Percentiles rank a stretch among this genome's conserved stretches.
Conservation (phyloP, 2,113 vertebrate genomes). For the Scomber scombrus region DNA sequence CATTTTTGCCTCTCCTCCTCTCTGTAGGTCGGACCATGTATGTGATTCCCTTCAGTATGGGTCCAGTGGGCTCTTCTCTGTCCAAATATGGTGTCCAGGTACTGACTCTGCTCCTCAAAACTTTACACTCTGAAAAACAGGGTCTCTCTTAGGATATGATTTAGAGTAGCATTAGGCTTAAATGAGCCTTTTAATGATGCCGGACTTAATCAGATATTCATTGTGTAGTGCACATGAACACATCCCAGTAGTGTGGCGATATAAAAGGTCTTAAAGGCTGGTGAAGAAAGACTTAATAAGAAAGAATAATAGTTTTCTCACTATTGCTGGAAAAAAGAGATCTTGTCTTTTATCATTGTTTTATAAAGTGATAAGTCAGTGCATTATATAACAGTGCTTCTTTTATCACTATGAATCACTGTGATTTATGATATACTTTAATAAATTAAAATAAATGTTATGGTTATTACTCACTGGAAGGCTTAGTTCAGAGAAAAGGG, state of each 20-base stretch:
- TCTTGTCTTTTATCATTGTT: too few species aligned
- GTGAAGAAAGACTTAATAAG: too few species aligned
- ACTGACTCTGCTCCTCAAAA: not conserved
- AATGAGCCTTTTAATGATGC: too few species aligned
- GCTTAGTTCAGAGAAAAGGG: not conserved
- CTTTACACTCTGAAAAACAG: not conserved
- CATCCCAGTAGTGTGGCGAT: too few species aligned
- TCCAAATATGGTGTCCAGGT: constrained; percentile 91
- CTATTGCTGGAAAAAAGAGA: too few species aligned
- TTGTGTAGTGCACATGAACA: too few species aligned
- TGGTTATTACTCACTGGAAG: not conserved
- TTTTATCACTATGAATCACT: not conserved
- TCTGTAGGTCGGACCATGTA: constrained; percentile 95
- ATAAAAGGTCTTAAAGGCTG: too few species aligned
- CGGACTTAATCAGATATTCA: too few species aligned
- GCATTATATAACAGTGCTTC: not conserved
- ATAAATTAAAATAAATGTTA: not conserved
- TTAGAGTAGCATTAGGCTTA: too few species aligned
- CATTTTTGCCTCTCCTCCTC: constrained; percentile 2
- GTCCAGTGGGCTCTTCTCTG: constrained; percentile 92
- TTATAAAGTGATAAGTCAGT: not conserved
- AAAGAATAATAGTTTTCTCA: too few species aligned
- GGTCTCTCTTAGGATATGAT: too few species aligned
- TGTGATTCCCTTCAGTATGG: constrained; percentile 98
- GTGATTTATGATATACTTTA: constrained; percentile 9